Conservation (phyloP, 2,797 vertebrate species). For the Mergus octosetaceus region DNA sequence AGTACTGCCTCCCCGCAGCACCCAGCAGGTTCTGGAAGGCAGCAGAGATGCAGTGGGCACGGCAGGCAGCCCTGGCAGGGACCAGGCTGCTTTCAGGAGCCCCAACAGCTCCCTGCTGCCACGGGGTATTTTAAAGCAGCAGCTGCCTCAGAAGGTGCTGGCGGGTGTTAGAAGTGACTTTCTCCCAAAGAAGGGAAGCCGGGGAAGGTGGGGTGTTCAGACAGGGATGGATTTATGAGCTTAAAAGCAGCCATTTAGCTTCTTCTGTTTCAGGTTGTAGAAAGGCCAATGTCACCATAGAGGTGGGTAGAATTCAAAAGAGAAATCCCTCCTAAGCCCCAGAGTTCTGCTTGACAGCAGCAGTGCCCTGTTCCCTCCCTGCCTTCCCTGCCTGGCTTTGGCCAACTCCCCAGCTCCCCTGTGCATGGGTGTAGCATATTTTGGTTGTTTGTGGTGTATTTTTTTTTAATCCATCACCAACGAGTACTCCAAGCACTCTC, state of each 20-base stretch:
- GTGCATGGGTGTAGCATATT: neutral
- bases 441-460: neutral
- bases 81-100: neutral
- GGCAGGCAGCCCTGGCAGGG: neutral
- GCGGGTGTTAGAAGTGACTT: neutral
- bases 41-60: neutral
- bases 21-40: neutral
- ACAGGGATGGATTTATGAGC: conserved; percentile 27
- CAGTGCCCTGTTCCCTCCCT: neutral
- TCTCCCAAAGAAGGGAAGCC: neutral
- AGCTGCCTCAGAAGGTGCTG: neutral
- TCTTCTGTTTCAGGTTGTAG: conserved; percentile 43
- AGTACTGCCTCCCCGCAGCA: neutral
- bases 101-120: neutral
- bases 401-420: neutral
- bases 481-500: neutral
- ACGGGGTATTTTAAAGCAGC: neutral
- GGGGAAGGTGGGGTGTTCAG: neutral
- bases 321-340: conserved; percentile 58
- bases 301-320: conserved; percentile 56
- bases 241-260: conserved; percentile 43
- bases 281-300: conserved; percentile 58
- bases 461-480: neutral
- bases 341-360: neutral
- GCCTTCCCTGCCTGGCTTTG: neutral